Evolutionary conservation across 2,113 vertebrate species (phyloP).

Genomic region (Pitta sordida): DNA sequence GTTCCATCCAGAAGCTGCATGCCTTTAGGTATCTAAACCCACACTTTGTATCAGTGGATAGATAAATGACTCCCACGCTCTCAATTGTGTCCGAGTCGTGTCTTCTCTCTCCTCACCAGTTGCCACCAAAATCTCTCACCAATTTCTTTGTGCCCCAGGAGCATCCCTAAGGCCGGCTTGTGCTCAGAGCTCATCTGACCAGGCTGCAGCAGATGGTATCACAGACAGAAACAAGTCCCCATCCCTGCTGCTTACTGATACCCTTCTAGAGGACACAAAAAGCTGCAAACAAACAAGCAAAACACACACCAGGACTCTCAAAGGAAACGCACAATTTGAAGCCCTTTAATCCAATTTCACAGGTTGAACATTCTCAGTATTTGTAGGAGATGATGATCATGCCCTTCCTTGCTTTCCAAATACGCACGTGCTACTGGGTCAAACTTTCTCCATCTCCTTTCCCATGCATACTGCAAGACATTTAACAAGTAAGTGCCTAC

Average conservation of each 20-base stretch:
- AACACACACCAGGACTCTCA: background rate
- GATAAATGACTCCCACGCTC: background rate
- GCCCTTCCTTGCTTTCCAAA: background rate
- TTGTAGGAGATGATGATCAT: background rate
- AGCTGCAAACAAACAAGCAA: background rate
- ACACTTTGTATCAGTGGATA: fast-evolving
- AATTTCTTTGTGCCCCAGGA: background rate
- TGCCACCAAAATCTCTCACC: background rate
- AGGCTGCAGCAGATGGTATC: background rate
- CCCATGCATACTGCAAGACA: background rate
- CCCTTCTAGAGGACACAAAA: background rate
- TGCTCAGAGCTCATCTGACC: background rate
- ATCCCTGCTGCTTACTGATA: background rate
- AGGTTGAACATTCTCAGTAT: background rate
- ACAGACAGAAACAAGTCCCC: background rate
- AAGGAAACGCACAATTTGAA: background rate
- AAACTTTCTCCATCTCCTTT: background rate
- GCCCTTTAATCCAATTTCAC: background rate
- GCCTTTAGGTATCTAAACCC: background rate
- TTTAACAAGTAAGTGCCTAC: background rate
- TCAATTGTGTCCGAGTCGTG: background rate
- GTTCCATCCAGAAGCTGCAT: background rate
- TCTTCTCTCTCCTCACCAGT: background rate
- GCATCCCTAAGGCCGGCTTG: background rate
- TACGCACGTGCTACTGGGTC: fast-evolving